Evolutionary conservation across 2,113 vertebrate genomes (phyloP), one percentile per base, ranked within the genome.

Genomic region (Podarcis raffonei): DNA sequence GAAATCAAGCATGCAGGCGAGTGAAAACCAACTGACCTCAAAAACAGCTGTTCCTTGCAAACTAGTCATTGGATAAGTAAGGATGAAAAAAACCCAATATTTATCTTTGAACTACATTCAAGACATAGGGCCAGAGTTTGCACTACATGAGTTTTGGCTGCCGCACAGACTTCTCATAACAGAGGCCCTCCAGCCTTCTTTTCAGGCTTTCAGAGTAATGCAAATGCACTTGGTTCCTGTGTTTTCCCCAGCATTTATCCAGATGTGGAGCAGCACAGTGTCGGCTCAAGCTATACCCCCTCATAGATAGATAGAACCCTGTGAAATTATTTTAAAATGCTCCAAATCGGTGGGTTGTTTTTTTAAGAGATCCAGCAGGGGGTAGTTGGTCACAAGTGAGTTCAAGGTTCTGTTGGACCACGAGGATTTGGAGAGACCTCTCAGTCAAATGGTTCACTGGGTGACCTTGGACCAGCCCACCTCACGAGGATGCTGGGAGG

Each of bases 1-100:
- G 86, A 66, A 53, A 42, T 1, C 84, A 78, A 91, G 11, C 35
- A 48, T n/a, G 27, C 4, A n/a, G 57, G n/a, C 81, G 68, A 89
- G 59, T 68, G 83, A 92, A 75, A 27, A 88, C 0, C 35, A 89
- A 1, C 22, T 82, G 90, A 57, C 39, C 23, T 12, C 39, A 69
- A 62, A 3, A 88, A 90, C 90, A 92, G 85, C 57, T 89, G 69
- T 39, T 86, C 35, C 37, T 72, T 82, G 87, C 87, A 81, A 5
- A 68, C 48, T 22, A 79, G 87, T 62, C 6, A 9, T 79, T 80
- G 90, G 39, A 2, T 62, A 90, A 72, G 76, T 8, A 88, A 86
- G 30, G 72, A 37, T 81, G 77, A 89, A 83, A 69, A 57, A 88
- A 79, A 89, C 5, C 59, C 20, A 16, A 0, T n/a, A 86, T 20